Conservation (phyloP, 2,113 vertebrate genomes). For the Astur gentilis region DNA sequence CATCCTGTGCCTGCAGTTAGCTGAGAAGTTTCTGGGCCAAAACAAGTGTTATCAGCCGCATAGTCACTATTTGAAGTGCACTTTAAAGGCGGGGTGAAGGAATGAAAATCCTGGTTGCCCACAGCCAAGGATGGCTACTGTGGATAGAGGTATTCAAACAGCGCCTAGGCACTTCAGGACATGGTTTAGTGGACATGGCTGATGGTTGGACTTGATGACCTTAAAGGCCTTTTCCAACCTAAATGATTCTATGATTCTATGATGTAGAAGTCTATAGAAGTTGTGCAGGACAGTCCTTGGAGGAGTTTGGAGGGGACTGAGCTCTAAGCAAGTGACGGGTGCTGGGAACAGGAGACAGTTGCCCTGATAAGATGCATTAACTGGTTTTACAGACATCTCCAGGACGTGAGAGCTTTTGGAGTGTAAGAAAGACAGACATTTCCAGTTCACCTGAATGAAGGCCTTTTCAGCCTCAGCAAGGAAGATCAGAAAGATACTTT, state of each 20-base stretch:
- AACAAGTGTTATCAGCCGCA: background rate
- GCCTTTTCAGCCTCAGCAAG: background rate
- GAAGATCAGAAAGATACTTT: background rate
- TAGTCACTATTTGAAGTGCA: background rate
- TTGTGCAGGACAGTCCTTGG: background rate
- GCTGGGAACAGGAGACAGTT: background rate
- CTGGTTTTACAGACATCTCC: background rate
- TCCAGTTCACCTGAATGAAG: background rate
- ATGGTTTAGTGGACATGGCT: too few species aligned
- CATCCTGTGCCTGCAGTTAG: background rate
- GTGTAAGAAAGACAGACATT: background rate
- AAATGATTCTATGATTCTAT: too few species aligned
- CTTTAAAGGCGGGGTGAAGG: background rate
- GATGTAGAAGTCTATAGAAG: background rate
- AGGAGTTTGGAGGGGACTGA: background rate
- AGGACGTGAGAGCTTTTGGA: background rate
- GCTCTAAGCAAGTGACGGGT: background rate
- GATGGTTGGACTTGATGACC: too few species aligned
- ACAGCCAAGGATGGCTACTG: background rate
- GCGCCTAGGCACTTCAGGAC: too few species aligned
- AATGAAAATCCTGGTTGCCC: background rate
- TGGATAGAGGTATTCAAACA: background rate
- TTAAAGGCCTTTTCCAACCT: too few species aligned
- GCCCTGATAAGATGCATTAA: background rate
- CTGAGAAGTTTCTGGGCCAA: background rate